Percentiles rank a stretch among this genome's conserved stretches.
Evolutionary conservation across 2,113 vertebrate species (phyloP).

Genomic region (Capreolus pygargus): DNA sequence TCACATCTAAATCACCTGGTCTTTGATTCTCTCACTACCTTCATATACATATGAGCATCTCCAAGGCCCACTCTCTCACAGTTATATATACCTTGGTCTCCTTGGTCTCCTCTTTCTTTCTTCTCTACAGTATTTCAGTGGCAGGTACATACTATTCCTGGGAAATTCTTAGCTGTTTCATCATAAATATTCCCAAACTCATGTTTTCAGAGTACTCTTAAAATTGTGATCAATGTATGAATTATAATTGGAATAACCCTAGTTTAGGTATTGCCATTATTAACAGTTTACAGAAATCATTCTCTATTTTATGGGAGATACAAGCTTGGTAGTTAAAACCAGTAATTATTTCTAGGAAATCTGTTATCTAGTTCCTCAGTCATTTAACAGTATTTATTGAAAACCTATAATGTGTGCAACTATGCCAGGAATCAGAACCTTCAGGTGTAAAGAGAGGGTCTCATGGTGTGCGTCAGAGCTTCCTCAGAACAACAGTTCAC

Average conservation of each 20-base stretch:
- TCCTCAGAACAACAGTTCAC: neutral
- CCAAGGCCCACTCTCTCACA: neutral
- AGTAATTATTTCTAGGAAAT: neutral
- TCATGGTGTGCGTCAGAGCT: neutral
- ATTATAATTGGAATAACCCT: neutral
- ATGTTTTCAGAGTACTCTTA: neutral
- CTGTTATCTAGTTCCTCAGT: neutral
- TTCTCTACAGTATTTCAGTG: neutral
- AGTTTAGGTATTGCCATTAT: neutral
- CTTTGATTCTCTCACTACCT: neutral
- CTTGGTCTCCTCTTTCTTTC: neutral
- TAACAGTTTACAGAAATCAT: neutral
- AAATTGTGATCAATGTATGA: neutral
- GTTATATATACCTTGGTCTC: too few relatives aligned
- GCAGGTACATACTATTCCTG: neutral
- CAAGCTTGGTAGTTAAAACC: neutral
- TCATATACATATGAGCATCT: neutral
- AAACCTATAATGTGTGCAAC: neutral
- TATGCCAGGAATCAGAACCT: neutral
- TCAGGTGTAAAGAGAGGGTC: neutral
- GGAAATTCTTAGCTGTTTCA: neutral
- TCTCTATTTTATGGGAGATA: neutral
- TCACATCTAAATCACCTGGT: neutral
- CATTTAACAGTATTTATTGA: neutral
- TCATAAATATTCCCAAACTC: neutral